phyloP scores from a whole-genome alignment of 1,140 invertebrate species.

The Trichonephila inaurata region DNA sequence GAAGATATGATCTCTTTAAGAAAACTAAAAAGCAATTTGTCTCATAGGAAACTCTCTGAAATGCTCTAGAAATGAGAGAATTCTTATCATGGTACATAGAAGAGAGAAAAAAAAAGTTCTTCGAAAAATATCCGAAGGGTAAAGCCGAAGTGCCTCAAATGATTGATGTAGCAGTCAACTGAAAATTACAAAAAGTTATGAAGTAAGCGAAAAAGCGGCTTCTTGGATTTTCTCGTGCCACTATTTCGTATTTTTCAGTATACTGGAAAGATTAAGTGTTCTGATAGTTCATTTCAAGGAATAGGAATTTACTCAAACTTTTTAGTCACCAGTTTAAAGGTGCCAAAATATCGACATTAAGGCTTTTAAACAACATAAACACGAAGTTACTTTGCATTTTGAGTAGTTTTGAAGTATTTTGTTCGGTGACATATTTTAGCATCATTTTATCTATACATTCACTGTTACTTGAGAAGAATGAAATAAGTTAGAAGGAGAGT shows the following conservation, averaged over 20 bases:
- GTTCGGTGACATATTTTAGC: background rate
- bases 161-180: slow-evolving; percentile 63
- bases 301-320: slow-evolving; percentile 19
- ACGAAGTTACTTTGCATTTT: background rate
- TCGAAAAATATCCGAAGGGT: slow-evolving; percentile 22
- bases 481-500: too few relatives aligned
- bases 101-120: slow-evolving; percentile 44
- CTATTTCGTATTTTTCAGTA: slow-evolving; percentile 52
- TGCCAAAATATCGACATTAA: background rate
- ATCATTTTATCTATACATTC: background rate
- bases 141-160: slow-evolving; percentile 47
- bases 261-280: slow-evolving; percentile 51
- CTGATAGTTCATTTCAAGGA: slow-evolving; percentile 42
- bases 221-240: slow-evolving; percentile 15
- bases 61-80: slow-evolving; percentile 37
- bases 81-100: slow-evolving; percentile 36
- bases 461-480: too few relatives aligned
- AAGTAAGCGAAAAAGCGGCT: slow-evolving; percentile 45
- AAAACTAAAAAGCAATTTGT: slow-evolving; percentile 64
- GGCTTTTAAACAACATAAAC: slow-evolving; percentile 23
- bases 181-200: slow-evolving; percentile 67
- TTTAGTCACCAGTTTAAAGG: background rate
- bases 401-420: slow-evolving; percentile 14
- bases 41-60: background rate
- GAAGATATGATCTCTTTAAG: slow-evolving; percentile 42